These are phyloP conservation scores for Pristionchus entomophagus DNA, from an alignment of 2,888 invertebrate genomes.

Conservation along the genomic window DNA sequence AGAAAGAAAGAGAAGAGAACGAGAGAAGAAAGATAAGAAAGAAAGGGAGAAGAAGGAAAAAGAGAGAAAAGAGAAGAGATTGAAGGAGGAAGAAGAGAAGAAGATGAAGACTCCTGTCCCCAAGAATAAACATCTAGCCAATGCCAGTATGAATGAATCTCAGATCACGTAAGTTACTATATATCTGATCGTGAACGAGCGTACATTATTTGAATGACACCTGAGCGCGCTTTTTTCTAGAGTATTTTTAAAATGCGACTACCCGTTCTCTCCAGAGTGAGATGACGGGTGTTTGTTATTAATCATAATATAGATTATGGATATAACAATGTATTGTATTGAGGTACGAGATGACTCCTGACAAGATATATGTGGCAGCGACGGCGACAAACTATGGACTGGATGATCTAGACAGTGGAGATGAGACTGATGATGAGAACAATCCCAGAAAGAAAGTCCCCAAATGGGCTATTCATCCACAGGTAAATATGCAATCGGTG, in stretches of 20 bases:
- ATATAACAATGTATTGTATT: background rate
- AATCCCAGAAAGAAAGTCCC: constrained; percentile 74
- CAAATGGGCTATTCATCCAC: constrained; percentile 43
- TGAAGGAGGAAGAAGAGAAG: constrained; percentile 9
- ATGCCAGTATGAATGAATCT: constrained; percentile 39
- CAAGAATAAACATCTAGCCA: constrained; percentile 35
- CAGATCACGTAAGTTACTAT: background rate
- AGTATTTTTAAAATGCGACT: too few relatives aligned
- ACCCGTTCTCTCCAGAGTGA: too few relatives aligned
- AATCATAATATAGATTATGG: too few relatives aligned
- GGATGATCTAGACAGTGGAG: constrained; percentile 75
- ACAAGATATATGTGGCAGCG: constrained; percentile 27
- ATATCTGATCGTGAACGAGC: too few relatives aligned
- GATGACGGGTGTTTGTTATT: too few relatives aligned
- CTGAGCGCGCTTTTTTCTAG: too few relatives aligned
- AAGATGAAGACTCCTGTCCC: constrained; percentile 12
- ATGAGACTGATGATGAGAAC: constrained; percentile 77
- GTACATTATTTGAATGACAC: too few relatives aligned
- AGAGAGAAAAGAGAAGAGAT: constrained; percentile 1
- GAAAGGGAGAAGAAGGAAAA: constrained; percentile 5
- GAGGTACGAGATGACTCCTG: constrained; percentile 47
- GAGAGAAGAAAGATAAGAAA: constrained; percentile 33
- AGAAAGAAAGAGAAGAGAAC: too few relatives aligned
- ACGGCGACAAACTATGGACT: constrained; percentile 71
- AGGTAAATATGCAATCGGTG: constrained; percentile 13